Evolutionary conservation across 2,113 vertebrate species (phyloP).

Genomic region (Entosphenus tridentatus): DNA sequence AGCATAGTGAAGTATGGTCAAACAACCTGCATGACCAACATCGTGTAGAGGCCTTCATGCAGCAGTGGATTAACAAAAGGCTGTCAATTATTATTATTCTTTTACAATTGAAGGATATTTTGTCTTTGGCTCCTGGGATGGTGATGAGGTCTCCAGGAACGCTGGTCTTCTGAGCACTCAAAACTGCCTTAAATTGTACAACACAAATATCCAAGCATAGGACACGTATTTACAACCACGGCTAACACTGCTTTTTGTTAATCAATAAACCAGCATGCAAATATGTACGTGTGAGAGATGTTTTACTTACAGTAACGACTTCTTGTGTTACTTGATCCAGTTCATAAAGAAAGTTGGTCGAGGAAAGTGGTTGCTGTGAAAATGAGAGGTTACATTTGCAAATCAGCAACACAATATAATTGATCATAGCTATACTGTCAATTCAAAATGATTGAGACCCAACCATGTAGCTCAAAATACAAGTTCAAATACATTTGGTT

Average conservation of each 20-base stretch:
- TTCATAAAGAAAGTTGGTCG: slow-evolving; percentile 49
- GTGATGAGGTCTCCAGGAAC: slow-evolving; percentile 31
- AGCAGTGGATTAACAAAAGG: too few species aligned
- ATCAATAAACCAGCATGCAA: too few species aligned
- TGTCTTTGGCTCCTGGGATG: slow-evolving; percentile 35
- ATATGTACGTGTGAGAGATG: background rate
- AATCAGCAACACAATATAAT: background rate
- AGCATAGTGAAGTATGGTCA: background rate
- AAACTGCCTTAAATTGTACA: slow-evolving; percentile 20
- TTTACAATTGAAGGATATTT: slow-evolving; percentile 31
- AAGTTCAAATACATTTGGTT: too few species aligned
- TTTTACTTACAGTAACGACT: slow-evolving; percentile 26
- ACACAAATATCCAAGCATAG: too few species aligned
- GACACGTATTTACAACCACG: too few species aligned
- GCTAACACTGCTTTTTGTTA: too few species aligned
- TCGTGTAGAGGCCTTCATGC: too few species aligned
- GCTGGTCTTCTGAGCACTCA: slow-evolving; percentile 35
- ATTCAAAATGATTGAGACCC: too few species aligned
- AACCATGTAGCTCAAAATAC: too few species aligned
- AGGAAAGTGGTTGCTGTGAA: slow-evolving; percentile 53
- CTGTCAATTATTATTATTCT: too few species aligned
- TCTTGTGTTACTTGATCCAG: slow-evolving; percentile 68
- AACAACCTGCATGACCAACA: background rate
- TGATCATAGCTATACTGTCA: background rate
- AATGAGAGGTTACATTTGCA: slow-evolving; percentile 3